Conservation (phyloP, 2,888 invertebrate species). For the Trichopria drosophilae region DNA sequence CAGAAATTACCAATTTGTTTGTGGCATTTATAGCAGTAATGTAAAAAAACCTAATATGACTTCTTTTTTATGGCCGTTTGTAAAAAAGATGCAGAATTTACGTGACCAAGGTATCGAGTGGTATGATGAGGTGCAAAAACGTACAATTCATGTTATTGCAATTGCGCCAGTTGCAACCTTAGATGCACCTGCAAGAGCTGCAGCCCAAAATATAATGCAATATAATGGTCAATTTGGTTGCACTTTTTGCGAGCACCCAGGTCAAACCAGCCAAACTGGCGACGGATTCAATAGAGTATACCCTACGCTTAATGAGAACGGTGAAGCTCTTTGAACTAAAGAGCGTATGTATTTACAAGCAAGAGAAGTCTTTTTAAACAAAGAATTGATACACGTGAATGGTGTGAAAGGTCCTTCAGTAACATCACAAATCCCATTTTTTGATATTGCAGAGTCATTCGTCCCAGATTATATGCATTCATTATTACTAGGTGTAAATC, state of each 20-base stretch:
- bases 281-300: constrained; percentile 10
- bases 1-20: constrained; percentile 13
- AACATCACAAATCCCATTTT: too few relatives aligned
- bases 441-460: too few relatives aligned
- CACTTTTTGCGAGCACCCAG: constrained; percentile 10
- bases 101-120: too few relatives aligned
- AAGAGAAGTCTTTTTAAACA: too few relatives aligned
- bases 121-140: constrained; percentile 4
- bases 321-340: not conserved
- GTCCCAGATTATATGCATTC: too few relatives aligned
- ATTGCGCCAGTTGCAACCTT: constrained; percentile 24
- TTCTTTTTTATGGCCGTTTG: constrained; percentile 22
- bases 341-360: constrained; percentile 6
- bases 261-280: not conserved
- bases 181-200: constrained; percentile 23
- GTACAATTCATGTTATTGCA: constrained; percentile 2
- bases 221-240: constrained; percentile 19
- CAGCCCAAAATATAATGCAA: constrained; percentile 17
- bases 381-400: too few relatives aligned
- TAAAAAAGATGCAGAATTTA: too few relatives aligned
- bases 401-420: too few relatives aligned
- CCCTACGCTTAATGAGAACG: not conserved
- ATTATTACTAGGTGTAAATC: too few relatives aligned
- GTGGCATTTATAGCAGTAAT: constrained; percentile 12
- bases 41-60: constrained; percentile 13